Evolutionary conservation across 2,888 invertebrate species (phyloP), one percentile per base, ranked within the genome.

Genomic region (Pachliopta kotzebuea): DNA sequence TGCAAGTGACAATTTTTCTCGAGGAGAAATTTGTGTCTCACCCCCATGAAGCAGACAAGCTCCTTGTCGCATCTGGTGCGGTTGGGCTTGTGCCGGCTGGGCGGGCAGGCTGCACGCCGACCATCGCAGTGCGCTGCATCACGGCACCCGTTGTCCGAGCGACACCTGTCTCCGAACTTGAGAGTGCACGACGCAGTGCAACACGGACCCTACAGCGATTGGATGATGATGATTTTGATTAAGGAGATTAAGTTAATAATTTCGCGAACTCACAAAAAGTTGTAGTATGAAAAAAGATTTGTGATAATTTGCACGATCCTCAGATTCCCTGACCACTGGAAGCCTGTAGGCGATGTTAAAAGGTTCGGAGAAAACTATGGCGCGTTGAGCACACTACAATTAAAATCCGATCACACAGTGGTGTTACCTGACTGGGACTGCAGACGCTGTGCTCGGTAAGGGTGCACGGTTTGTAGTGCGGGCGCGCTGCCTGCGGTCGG

Each of bases 21-120:
- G n/a, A n/a, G n/a, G n/a, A n/a, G n/a, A n/a, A n/a, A n/a, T n/a
- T n/a, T n/a, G n/a, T n/a, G n/a, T n/a, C 95, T 93, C 85, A 97
- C 97, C 83, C 99, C 99, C 96, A 97, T 97, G 79, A 96, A 98
- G 85, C 99, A 99, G 65, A 99, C 98, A 77, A 99, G 98, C 83
- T 98, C 98, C 82, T 98, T 96, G 84, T 99, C 98, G 87, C 99
- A 99, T 68, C 98, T 96, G 4, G 98, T 98, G 83, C 98, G 96
- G 89, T 99, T 98, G 11, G 96, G 95, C 85, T 98, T 98, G 87
- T 97, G 97, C 50, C 95, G 93, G 66, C 98, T 98, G 31, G 96
- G 95, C 42, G 99, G 99, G 88, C 99, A 99, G 77, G 95, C 95
- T 7, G 99, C 96, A 66, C 96, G 94, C 72, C 95, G 92, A 45